A percentile compares a stretch with the other conserved stretches of the same genome.
These are phyloP conservation scores for Mythimna loreyi DNA, from an alignment of 2,888 invertebrate genomes.

Conservation along the genomic window DNA sequence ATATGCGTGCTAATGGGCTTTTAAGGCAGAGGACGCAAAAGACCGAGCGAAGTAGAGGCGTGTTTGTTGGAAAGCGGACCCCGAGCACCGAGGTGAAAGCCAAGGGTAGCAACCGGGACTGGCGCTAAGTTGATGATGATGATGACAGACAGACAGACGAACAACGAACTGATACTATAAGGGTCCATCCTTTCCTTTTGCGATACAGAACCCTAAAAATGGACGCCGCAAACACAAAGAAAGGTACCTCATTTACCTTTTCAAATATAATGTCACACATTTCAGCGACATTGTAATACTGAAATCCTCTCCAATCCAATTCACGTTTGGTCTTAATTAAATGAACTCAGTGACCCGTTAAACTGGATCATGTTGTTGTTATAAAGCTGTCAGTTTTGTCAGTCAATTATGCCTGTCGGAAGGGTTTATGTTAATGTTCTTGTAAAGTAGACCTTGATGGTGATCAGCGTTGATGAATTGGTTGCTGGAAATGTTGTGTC, in stretches of 20 bases:
- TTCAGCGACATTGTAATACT: background rate
- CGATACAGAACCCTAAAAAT: too few relatives aligned
- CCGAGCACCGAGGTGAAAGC: too few relatives aligned
- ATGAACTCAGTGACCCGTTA: slow-evolving; percentile 1
- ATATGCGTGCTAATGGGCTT: too few relatives aligned
- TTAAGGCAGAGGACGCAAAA: too few relatives aligned
- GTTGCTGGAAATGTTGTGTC: background rate
- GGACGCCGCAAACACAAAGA: too few relatives aligned
- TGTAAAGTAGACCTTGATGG: background rate
- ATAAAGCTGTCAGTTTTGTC: background rate
- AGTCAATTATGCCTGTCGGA: background rate
- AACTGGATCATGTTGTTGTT: background rate
- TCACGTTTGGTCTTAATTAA: slow-evolving; percentile 7
- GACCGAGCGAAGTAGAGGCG: too few relatives aligned
- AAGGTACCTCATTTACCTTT: background rate
- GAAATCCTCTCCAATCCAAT: background rate
- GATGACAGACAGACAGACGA: too few relatives aligned
- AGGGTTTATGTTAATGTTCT: slow-evolving; percentile 14
- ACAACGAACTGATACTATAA: too few relatives aligned
- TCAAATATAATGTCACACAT: background rate
- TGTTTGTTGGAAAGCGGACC: too few relatives aligned
- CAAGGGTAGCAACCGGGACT: too few relatives aligned
- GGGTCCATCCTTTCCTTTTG: too few relatives aligned
- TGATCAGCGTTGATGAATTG: background rate
- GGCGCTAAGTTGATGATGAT: too few relatives aligned